Percentiles rank a stretch among this genome's conserved stretches.
phyloP scores from a whole-genome alignment of 2,888 invertebrate species.

The Magallana nippona region DNA sequence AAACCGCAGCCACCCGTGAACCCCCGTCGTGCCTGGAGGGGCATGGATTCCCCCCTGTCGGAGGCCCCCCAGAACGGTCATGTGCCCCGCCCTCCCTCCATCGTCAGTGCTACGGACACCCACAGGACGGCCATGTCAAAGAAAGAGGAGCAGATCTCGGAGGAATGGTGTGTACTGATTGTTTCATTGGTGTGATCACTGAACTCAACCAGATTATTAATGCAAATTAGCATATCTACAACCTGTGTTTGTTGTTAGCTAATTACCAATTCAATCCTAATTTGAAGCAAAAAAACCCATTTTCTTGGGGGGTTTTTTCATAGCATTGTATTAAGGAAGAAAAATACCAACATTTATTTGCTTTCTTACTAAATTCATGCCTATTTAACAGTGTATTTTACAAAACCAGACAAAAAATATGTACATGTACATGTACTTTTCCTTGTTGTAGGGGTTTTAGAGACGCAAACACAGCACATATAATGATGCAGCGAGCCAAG shows the following conservation, averaged over 20 bases:
- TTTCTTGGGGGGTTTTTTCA: too few species aligned
- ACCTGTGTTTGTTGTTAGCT: too few species aligned
- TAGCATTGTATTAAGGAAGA: too few species aligned
- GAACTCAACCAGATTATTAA: neutral
- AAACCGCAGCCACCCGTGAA: slow-evolving; percentile 60
- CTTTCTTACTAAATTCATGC: too few species aligned
- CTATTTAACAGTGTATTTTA: too few species aligned
- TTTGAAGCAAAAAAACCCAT: too few species aligned
- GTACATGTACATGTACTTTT: slow-evolving; percentile 15
- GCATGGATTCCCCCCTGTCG: slow-evolving; percentile 63
- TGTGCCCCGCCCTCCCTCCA: slow-evolving; percentile 70
- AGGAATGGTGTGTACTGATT: slow-evolving; percentile 70
- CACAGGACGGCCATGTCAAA: slow-evolving; percentile 63
- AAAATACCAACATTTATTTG: too few species aligned
- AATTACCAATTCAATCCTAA: too few species aligned
- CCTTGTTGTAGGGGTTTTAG: slow-evolving; percentile 76
- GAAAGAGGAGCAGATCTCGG: slow-evolving; percentile 72
- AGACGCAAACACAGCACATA: slow-evolving; percentile 73
- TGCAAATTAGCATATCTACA: too few species aligned
- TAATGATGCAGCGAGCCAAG: slow-evolving; percentile 78
- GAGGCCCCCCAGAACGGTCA: slow-evolving; percentile 55
- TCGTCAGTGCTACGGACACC: slow-evolving; percentile 60
- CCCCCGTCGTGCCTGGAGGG: slow-evolving; percentile 71
- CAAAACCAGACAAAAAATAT: neutral
- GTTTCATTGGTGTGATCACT: neutral